Percentiles rank a stretch among this genome's conserved stretches.
Evolutionary conservation across 2,888 invertebrate genomes (phyloP).

Genomic region (Thera britannica): DNA sequence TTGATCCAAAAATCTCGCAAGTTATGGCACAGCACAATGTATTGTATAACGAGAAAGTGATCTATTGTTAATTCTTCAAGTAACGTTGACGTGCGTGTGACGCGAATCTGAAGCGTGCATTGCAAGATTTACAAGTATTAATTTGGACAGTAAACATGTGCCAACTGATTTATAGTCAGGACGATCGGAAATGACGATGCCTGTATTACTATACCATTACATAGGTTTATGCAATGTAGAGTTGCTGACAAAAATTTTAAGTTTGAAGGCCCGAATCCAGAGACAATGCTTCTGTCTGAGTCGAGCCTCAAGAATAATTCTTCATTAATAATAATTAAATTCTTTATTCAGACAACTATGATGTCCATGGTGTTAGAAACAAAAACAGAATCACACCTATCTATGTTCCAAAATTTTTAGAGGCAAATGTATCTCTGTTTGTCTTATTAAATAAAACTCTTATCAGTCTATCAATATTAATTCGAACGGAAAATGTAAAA

Average conservation of each 20-base stretch:
- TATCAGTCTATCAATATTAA: too few species aligned
- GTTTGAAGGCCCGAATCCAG: background rate
- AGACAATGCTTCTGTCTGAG: too few species aligned
- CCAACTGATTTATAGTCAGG: slow-evolving; percentile 36
- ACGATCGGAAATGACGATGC: slow-evolving; percentile 30
- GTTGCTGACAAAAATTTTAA: slow-evolving; percentile 6
- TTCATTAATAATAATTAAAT: too few species aligned
- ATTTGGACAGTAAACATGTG: slow-evolving; percentile 45
- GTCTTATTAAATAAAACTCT: too few species aligned
- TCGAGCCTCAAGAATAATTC: too few species aligned
- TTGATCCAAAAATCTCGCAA: slow-evolving; percentile 27
- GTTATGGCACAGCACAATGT: slow-evolving; percentile 43
- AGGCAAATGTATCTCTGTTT: too few species aligned
- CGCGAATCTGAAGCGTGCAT: slow-evolving; percentile 55
- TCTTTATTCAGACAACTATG: too few species aligned
- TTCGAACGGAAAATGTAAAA: too few species aligned
- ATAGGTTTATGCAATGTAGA: slow-evolving; percentile 15
- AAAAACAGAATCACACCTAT: too few species aligned
- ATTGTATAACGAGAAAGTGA: slow-evolving; percentile 77
- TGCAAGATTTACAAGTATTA: slow-evolving; percentile 6
- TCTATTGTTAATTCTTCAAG: slow-evolving; percentile 74
- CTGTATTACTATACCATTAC: slow-evolving; percentile 19
- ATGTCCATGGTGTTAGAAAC: too few species aligned
- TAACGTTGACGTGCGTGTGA: slow-evolving; percentile 63
- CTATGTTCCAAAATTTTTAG: too few species aligned